Evolutionary conservation across 1,140 invertebrate genomes (phyloP), one percentile per base, ranked within the genome.

Genomic region (Hyles euphorbiae): DNA sequence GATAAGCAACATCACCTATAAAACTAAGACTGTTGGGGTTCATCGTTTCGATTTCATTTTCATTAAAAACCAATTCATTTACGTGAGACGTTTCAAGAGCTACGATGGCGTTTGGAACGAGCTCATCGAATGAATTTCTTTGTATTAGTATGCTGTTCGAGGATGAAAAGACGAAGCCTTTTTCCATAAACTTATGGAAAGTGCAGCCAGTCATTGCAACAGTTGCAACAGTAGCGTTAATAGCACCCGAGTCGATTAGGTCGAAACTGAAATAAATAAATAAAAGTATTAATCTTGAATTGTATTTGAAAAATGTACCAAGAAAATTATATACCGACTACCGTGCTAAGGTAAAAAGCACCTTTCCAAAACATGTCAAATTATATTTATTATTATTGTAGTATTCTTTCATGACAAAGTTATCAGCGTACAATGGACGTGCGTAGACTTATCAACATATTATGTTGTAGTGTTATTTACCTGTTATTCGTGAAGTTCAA

Each of bases 401-500:
- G 22, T 0, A 22, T 22, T 22, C 22, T 22, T 22, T 22, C 22
- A 22, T 22, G 22, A 22, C 22, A 22, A 22, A 22, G 22, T 22
- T 22, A 22, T 22, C 22, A 22, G 22, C 22, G 22, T 22, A 22
- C 22, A 22, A 22, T 22, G 22, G 22, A 22, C 22, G 22, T 22
- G 22, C 22, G 22, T 22, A 22, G 22, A 22, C 22, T 22, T 22
- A 22, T 22, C 22, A 22, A 22, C 22, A 22, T 22, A 22, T 22
- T 22, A 22, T 22, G 22, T 22, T 22, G 22, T 22, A 22, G 22
- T 48, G n/a, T n/a, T 6, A 7, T 85, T 90, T 83, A 94, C 93
- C 83, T 92, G 55, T 92, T 92, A 87, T 93, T 87, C 70, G 92
- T 89, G 72, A 95, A 89, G 48, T 91, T 92, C 48, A 95, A 87